Evolutionary conservation across 1,140 invertebrate species (phyloP).

Genomic region (Lineus longissimus): DNA sequence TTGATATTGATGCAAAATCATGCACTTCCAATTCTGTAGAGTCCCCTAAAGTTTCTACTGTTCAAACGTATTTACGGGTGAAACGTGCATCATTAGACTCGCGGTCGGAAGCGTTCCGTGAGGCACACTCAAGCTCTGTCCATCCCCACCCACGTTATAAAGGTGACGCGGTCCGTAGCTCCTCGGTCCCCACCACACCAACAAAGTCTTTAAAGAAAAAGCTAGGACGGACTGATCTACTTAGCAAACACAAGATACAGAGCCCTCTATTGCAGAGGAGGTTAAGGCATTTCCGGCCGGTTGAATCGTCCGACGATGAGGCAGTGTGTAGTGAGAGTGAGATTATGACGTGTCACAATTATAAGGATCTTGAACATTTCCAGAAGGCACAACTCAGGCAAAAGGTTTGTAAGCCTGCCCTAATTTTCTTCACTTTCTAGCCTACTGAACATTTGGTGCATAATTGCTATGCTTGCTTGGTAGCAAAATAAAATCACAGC

Average conservation of each 20-base stretch:
- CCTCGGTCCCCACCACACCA: not conserved
- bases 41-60: not conserved
- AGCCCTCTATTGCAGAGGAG: not conserved
- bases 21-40: not conserved
- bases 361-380: conserved; percentile 86
- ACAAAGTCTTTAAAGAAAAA: not conserved
- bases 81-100: conserved; percentile 5
- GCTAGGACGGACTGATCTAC: not conserved
- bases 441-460: too few species aligned
- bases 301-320: conserved; percentile 74
- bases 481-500: too few species aligned
- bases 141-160: not conserved
- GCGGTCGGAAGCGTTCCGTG: not conserved
- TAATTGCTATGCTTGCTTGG: too few species aligned
- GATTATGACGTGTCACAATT: conserved; percentile 65
- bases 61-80: not conserved
- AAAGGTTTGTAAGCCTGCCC: conserved; percentile 66
- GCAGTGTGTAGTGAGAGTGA: conserved; percentile 59
- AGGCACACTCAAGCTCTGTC: not conserved
- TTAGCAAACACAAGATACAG: conserved; percentile 2
- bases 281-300: not conserved
- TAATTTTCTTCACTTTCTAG: too few species aligned
- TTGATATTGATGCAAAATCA: not conserved
- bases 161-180: not conserved
- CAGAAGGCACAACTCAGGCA: conserved; percentile 90